Conservation (phyloP, 2,888 invertebrate genomes). For the Vandiemenella viatica region DNA sequence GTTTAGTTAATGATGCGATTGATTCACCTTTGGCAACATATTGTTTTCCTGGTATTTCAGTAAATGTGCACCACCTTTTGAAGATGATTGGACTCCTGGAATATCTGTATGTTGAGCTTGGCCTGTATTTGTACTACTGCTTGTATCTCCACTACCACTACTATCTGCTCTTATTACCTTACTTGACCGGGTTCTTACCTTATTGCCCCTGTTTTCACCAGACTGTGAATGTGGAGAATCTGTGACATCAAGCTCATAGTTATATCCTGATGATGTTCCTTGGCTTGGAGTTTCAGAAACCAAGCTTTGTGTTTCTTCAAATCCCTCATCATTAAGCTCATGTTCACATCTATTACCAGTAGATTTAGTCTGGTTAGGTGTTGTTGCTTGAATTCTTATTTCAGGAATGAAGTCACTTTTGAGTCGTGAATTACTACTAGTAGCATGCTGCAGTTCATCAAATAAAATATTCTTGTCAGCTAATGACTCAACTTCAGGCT, state of each 20-base stretch:
- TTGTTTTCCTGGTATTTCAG: too few relatives aligned
- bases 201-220: not conserved
- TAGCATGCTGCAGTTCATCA: not conserved
- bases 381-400: slow-evolving; percentile 35
- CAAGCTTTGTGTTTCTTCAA: slow-evolving; percentile 77
- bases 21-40: too few relatives aligned
- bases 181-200: not conserved
- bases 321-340: slow-evolving; percentile 75
- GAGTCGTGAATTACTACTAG: slow-evolving; percentile 1
- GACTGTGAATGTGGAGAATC: slow-evolving; percentile 1
- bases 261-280: slow-evolving; percentile 56
- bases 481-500: too few relatives aligned
- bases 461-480: too few relatives aligned
- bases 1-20: too few relatives aligned
- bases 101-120: too few relatives aligned
- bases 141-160: slow-evolving; percentile 33
- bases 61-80: too few relatives aligned
- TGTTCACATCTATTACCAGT: slow-evolving; percentile 31
- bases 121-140: slow-evolving; percentile 26
- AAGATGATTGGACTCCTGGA: too few relatives aligned
- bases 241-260: slow-evolving; percentile 32
- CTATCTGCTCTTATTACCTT: slow-evolving; percentile 25
- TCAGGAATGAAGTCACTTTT: slow-evolving; percentile 27
- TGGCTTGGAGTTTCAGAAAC: slow-evolving; percentile 77
- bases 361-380: slow-evolving; percentile 24